A percentile compares a stretch with the other conserved stretches of the same genome.
These are phyloP conservation scores for Acrocyrtus sp. DNA, from an alignment of 2,888 invertebrate genomes.

Conservation along the genomic window DNA sequence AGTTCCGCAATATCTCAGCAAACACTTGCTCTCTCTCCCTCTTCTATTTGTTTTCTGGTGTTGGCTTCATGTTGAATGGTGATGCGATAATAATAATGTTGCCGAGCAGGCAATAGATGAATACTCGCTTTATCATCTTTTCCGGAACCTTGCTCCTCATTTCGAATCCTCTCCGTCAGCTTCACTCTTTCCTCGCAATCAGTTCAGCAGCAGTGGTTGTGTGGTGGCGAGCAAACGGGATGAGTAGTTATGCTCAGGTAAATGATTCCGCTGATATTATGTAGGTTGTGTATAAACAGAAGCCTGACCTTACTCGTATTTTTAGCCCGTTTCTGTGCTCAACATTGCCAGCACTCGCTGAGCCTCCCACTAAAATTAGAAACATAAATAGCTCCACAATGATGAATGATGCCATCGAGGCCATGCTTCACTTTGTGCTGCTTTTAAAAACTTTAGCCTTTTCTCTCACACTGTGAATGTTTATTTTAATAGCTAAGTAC, in stretches of 20 bases:
- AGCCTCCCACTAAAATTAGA: background rate
- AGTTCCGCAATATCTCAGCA: background rate
- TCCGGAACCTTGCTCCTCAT: background rate
- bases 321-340: background rate
- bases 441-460: no score
- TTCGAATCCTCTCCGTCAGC: background rate
- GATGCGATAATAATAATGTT: background rate
- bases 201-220: no score
- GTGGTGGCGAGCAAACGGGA: no score
- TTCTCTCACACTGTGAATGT: background rate
- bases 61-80: no score
- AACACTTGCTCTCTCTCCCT: background rate
- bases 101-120: background rate
- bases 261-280: background rate
- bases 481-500: background rate
- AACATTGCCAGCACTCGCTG: background rate
- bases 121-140: background rate
- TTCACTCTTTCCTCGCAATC: background rate
- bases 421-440: background rate
- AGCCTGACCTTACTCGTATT: background rate
- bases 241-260: background rate
- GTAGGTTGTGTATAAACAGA: background rate
- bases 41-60: no score
- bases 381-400: background rate
- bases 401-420: background rate